Evolutionary conservation across 2,797 vertebrate genomes (phyloP).

Genomic region (Anguilla megastoma): DNA sequence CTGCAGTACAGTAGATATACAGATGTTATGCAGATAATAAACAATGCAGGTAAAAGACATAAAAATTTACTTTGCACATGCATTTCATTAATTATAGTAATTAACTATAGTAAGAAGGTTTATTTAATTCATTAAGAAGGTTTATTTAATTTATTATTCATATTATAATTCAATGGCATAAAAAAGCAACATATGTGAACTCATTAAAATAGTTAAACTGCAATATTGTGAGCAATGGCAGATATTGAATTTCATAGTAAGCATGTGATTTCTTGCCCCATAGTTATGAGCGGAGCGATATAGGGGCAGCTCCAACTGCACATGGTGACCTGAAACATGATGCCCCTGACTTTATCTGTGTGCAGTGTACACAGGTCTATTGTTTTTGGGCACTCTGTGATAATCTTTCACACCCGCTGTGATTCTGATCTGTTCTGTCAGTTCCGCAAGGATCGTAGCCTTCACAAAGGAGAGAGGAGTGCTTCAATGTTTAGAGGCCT

Average conservation of each 20-base stretch:
- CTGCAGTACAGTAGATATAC: not conserved
- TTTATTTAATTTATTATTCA: not conserved
- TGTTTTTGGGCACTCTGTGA: constrained; percentile 52
- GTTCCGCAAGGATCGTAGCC: constrained; percentile 41
- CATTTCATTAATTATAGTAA: not conserved
- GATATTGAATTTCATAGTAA: not conserved
- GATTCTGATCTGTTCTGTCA: constrained; percentile 49
- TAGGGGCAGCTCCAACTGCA: constrained; percentile 28
- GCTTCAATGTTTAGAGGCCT: constrained; percentile 35
- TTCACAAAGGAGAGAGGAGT: constrained; percentile 42
- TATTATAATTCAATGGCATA: not conserved
- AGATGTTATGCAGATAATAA: not conserved
- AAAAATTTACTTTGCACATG: not conserved
- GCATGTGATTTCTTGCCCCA: constrained; percentile 26
- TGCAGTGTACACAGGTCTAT: constrained; percentile 57
- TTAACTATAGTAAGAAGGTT: not conserved
- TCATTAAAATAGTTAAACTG: not conserved
- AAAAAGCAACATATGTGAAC: not conserved
- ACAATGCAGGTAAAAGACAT: not conserved
- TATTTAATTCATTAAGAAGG: not conserved
- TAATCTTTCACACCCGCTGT: constrained; percentile 51
- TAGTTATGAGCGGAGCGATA: not conserved
- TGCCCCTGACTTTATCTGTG: constrained; percentile 56
- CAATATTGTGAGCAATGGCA: not conserved
- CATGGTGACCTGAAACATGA: constrained; percentile 52